phyloP scores from a whole-genome alignment of 2,797 vertebrate genomes.

The Microhierax caerulescens region DNA sequence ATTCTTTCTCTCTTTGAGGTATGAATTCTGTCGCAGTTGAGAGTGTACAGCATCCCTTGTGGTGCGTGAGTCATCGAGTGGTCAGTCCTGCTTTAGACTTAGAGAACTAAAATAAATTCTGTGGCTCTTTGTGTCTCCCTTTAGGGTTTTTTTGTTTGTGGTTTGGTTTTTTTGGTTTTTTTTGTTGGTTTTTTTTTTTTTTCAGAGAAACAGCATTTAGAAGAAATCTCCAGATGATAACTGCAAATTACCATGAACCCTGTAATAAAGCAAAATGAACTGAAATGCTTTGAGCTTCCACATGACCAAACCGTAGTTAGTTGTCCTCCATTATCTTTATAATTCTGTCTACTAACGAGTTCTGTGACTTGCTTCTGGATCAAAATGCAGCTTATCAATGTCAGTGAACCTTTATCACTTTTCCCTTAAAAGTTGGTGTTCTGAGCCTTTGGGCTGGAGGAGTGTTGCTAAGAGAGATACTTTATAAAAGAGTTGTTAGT shows the following conservation, averaged over 20 bases:
- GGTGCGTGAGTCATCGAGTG: not conserved
- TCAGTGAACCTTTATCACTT: slow-evolving; percentile 54
- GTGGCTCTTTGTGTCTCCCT: not conserved
- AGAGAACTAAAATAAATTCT: not conserved
- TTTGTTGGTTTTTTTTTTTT: not conserved
- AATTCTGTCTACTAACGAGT: slow-evolving; percentile 62
- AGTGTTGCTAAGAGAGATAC: slow-evolving; percentile 37
- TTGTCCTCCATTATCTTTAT: slow-evolving; percentile 38
- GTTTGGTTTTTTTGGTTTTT: too few relatives aligned
- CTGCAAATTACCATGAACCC: not conserved
- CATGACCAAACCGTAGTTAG: slow-evolving; percentile 29
- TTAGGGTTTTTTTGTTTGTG: not conserved
- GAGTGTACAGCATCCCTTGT: not conserved
- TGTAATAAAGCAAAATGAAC: slow-evolving; percentile 37
- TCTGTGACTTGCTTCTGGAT: slow-evolving; percentile 58
- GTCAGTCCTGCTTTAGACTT: not conserved
- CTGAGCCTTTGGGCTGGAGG: slow-evolving; percentile 45
- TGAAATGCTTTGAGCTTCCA: slow-evolving; percentile 40
- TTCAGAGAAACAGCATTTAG: not conserved
- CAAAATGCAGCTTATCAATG: slow-evolving; percentile 45
- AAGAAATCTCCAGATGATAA: slow-evolving; percentile 1
- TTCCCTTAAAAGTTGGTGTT: slow-evolving; percentile 56
- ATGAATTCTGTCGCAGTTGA: not conserved
- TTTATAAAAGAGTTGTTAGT: slow-evolving; percentile 66
- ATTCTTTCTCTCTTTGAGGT: not conserved